These are phyloP conservation scores for Campoplex capitator DNA, from an alignment of 2,888 invertebrate species.

Conservation along the genomic window DNA sequence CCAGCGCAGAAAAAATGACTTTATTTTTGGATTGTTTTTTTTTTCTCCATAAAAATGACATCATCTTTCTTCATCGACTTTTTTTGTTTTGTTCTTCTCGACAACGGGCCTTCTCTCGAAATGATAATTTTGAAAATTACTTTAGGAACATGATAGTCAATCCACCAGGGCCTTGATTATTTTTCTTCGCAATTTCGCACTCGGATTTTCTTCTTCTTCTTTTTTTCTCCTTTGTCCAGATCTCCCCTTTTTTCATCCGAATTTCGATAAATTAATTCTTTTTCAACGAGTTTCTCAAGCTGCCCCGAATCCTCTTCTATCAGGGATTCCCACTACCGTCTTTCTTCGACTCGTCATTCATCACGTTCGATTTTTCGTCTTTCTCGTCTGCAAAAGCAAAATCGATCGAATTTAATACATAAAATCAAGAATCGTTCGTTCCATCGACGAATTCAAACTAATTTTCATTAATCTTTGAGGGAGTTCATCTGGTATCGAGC, in stretches of 20 bases:
- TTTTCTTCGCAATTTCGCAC: neutral
- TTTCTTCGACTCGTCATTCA: constrained; percentile 89
- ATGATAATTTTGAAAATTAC: neutral
- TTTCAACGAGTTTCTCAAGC: constrained; percentile 67
- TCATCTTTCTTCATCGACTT: neutral
- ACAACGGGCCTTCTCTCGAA: neutral
- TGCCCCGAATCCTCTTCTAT: constrained; percentile 80
- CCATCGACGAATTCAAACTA: too few relatives aligned
- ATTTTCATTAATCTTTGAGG: too few relatives aligned
- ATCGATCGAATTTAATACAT: neutral
- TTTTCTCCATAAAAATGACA: neutral
- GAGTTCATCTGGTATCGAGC: too few relatives aligned
- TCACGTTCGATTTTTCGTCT: constrained; percentile 87
- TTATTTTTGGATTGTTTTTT: neutral
- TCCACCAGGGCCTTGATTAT: constrained; percentile 20
- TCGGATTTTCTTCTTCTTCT: constrained; percentile 19
- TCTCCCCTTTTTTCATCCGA: constrained; percentile 72
- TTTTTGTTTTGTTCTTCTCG: neutral
- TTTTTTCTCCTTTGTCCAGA: constrained; percentile 70
- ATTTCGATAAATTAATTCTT: constrained; percentile 73
- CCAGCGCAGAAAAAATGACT: neutral
- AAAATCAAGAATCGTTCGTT: neutral
- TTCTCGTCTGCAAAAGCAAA: constrained; percentile 86
- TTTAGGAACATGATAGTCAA: constrained; percentile 23
- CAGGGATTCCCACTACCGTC: constrained; percentile 89